Base-by-base conservation (phyloP, 2,888 invertebrate species). In the Aspidapion aeneum region DNA sequence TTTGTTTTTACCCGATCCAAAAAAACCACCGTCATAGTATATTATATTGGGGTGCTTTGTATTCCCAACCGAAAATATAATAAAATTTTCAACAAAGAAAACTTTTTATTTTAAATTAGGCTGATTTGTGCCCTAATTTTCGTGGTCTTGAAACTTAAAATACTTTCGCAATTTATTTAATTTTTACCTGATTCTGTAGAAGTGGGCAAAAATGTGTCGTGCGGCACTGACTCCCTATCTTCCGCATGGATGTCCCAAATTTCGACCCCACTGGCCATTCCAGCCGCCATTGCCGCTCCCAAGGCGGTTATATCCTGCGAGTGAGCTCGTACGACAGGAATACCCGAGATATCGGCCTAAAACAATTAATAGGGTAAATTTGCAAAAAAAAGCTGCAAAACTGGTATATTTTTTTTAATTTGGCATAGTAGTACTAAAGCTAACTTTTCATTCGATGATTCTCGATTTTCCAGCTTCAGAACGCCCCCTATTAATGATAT, bases 251-350 rank as follows among this genome's bases (percentile, higher is more conserved):
- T 79, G 73, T 87, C 84, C 87, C 90, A 91, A 21, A 89, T 84
- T 61, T 84, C 84, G 18, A 92, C 84, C 21, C 79, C 80, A 55
- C 72, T 71, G 1, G 95, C 93, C 61, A 85, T 83, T 9, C 93
- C 94, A 5, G 98, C 98, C 35, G 91, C 94, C 83, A 98, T 91
- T 1, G 96, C 98, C 48, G 89, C 96, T 20, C 98, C 98, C 70
- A 98, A 83, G 0, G 96, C 91, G 0, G 96, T 94, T 71, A 96
- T 93, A 80, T 98, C 97, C 73, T 90, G 86, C 77, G 91, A 85
- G 62, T 90, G 89, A 16, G 96, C 91, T 12, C 95, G 74, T 89
- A 94, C 91, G 35, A 98, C 94, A 65, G 94, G 91, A 69, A 96
- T 89, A 0, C 98, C 98, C 57, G 91, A 86, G 16, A 98, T 85